Percentiles rank a stretch among this genome's conserved stretches.
Evolutionary conservation across 2,797 vertebrate genomes (phyloP).

Genomic region (Sebastes vulpes): DNA sequence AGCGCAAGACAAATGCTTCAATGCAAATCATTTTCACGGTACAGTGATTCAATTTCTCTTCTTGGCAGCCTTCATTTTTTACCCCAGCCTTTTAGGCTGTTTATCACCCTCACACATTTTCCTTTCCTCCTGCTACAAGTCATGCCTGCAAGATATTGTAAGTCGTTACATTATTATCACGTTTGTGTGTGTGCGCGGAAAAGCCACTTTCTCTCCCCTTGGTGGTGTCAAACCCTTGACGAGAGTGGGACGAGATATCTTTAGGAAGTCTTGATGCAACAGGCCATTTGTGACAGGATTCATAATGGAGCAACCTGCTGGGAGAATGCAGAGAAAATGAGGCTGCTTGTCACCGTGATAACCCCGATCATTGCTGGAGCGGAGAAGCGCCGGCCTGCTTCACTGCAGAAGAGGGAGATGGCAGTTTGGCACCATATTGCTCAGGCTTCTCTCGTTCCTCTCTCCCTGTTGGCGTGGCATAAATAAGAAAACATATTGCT

Average conservation of each 20-base stretch:
- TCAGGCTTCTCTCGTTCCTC: background rate
- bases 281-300: conserved; percentile 56
- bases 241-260: conserved; percentile 7
- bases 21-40: conserved; percentile 55
- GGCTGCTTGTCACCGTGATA: conserved; percentile 33
- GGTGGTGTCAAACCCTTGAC: conserved; percentile 7
- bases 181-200: background rate
- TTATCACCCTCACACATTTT: conserved; percentile 3
- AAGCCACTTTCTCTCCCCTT: background rate
- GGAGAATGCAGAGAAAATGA: conserved; percentile 39
- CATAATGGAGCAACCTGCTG: conserved; percentile 40
- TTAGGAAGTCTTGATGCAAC: background rate
- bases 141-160: background rate
- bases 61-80: conserved; percentile 41
- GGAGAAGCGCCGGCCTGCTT: conserved; percentile 17
- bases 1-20: conserved; percentile 47
- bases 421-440: conserved; percentile 38
- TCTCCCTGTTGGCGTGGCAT: conserved; percentile 1
- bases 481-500: conserved; percentile 53
- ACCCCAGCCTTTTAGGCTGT: background rate
- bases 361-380: conserved; percentile 15
- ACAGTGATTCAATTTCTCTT: conserved; percentile 45
- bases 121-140: conserved; percentile 3
- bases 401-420: conserved; percentile 5
- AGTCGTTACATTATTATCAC: background rate